phyloP scores from a whole-genome alignment of 2,888 invertebrate species.

The Cantharis rufa region DNA sequence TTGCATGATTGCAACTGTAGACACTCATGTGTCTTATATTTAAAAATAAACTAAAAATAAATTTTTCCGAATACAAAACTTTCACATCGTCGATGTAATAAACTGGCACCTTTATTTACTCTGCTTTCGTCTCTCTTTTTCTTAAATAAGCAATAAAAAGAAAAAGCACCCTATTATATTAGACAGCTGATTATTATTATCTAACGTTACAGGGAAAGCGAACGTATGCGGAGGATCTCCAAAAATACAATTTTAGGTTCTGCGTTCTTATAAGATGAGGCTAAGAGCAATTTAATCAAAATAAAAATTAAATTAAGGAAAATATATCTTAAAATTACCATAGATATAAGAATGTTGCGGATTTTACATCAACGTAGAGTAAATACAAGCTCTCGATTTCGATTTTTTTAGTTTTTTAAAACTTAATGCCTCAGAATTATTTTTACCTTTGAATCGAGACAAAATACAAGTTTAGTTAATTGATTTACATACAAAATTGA shows the following conservation, averaged over 20 bases:
- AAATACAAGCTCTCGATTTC: not conserved
- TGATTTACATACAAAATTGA: no score
- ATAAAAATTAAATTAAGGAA: not conserved
- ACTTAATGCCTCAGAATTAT: not conserved
- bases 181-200: not conserved
- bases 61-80: not conserved
- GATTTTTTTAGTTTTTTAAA: not conserved
- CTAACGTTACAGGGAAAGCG: not conserved
- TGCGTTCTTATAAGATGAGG: not conserved
- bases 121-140: not conserved
- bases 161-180: not conserved
- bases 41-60: not conserved
- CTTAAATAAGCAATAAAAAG: not conserved
- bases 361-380: not conserved
- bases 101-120: not conserved
- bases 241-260: not conserved
- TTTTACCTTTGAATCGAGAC: not conserved
- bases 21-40: not conserved
- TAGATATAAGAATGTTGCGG: not conserved
- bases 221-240: not conserved
- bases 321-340: not conserved
- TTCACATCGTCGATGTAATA: not conserved
- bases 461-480: not conserved
- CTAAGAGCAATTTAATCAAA: not conserved
- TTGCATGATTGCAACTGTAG: not conserved